Evolutionary conservation across 2,113 vertebrate genomes (phyloP).

Genomic region (Neolamprologus modestus): DNA sequence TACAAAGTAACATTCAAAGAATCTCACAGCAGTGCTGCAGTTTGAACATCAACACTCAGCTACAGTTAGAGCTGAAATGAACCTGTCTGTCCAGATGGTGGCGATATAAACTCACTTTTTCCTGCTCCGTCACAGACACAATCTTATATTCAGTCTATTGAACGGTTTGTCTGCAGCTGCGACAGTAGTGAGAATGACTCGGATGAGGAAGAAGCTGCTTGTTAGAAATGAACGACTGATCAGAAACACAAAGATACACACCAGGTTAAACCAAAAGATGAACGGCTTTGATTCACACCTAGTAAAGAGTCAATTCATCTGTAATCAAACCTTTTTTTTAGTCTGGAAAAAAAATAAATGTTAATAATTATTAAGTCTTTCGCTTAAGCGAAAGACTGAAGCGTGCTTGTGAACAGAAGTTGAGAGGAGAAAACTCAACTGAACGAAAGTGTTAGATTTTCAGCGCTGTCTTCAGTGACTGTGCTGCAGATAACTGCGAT

Average conservation of each 20-base stretch:
- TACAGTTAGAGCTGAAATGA: not conserved
- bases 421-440: not conserved
- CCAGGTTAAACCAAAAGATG: not conserved
- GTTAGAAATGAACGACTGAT: not conserved
- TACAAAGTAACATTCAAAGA: not conserved
- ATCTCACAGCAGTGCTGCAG: not conserved
- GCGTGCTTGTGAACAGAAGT: not conserved
- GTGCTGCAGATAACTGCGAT: not conserved
- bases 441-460: not conserved
- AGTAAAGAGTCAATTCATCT: not conserved
- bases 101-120: fast-evolving
- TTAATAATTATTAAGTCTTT: not conserved
- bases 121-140: fast-evolving
- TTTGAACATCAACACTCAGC: not conserved
- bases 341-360: not conserved
- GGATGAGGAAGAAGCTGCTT: not conserved
- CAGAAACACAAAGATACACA: not conserved
- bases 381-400: not conserved
- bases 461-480: fast-evolving
- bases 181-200: not conserved
- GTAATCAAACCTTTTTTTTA: not conserved
- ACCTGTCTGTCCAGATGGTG: fast-evolving
- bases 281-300: not conserved
- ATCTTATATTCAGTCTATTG: not conserved
- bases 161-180: not conserved